Base-by-base conservation (phyloP, 2,797 vertebrate genomes). In the Oophaga sylvatica region DNA sequence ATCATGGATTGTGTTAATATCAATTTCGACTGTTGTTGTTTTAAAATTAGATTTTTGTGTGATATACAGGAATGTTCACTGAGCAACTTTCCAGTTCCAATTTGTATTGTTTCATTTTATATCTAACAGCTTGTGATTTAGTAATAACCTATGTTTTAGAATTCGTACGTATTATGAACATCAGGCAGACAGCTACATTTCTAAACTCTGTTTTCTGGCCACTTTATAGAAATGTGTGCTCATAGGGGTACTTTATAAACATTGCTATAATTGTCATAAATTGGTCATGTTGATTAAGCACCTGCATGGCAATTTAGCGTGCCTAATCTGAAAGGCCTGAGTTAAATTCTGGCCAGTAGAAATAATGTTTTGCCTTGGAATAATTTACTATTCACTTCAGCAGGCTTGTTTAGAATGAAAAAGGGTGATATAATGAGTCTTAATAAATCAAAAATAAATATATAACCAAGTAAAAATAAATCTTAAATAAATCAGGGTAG, bases 231-330 rank as follows among this genome's bases (percentile, higher is more conserved):
- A 67, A 65, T 48, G 41, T 35, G 35, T 16, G 41, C 80, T 80
- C 41, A n/a, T 65, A 81, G 62, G 41, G 62, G 62, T 67, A 67
- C 62, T 81, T 67, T 81, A 81, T n/a, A 65, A 29, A 65, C 62
- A 81, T 48, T 81, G 35, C 80, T 65, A 65, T 81, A 65, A 67
- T 81, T 81, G 41, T 26, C 29, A 35, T 48, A 81, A 81, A 81
- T 81, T 81, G 79, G 35, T 81, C 80, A 67, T 67, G 22, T 81
- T 81, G 80, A 81, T 45, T 67, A 67, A 67, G 41, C 80, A 81
- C 80, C 60, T 81, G 80, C 41, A 67, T n/a, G 12, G 62, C 60
- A 45, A 63, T 35, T 80, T 80, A 60, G 57, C 35, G 29, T 80
- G 29, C 31, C 20, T 80, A 80, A 60, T 81, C 60, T 67, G 12